These are phyloP conservation scores for Corythoichthys intestinalis DNA, from an alignment of 2,113 vertebrate species.

Conservation along the genomic window DNA sequence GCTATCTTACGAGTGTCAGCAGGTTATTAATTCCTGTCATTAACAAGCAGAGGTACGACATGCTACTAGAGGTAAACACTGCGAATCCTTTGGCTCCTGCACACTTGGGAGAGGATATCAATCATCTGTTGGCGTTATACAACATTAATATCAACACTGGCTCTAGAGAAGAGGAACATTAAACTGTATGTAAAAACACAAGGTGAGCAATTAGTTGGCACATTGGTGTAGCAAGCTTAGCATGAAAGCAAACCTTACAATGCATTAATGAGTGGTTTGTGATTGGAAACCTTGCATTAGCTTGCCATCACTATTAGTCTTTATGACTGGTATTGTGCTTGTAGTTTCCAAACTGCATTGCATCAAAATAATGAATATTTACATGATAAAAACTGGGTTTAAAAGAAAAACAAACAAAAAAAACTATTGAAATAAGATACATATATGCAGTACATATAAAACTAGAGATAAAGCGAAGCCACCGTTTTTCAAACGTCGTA, in stretches of 20 bases:
- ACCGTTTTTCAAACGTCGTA: too few relatives aligned
- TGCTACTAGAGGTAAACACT: conserved; percentile 72
- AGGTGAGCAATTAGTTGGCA: background rate
- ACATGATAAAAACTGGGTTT: background rate
- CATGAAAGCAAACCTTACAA: background rate
- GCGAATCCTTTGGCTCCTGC: conserved; percentile 78
- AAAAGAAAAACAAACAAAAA: background rate
- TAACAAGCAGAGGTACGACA: conserved; percentile 64
- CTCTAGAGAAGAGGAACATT: conserved; percentile 26
- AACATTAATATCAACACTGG: conserved; percentile 54
- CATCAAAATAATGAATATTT: background rate
- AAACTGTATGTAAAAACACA: conserved; percentile 40
- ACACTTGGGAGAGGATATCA: conserved; percentile 70
- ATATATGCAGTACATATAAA: background rate
- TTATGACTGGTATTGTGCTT: background rate
- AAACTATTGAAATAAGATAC: background rate
- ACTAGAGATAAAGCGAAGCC: too few relatives aligned
- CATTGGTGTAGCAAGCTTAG: background rate
- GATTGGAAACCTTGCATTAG: background rate
- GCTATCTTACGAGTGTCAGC: conserved; percentile 63
- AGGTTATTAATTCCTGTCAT: conserved; percentile 71
- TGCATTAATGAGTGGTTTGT: background rate
- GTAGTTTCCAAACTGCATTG: background rate
- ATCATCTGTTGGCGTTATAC: conserved; percentile 67
- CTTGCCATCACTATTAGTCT: background rate